phyloP scores from a whole-genome alignment of 2,113 vertebrate species.

The Grallaria varia region DNA sequence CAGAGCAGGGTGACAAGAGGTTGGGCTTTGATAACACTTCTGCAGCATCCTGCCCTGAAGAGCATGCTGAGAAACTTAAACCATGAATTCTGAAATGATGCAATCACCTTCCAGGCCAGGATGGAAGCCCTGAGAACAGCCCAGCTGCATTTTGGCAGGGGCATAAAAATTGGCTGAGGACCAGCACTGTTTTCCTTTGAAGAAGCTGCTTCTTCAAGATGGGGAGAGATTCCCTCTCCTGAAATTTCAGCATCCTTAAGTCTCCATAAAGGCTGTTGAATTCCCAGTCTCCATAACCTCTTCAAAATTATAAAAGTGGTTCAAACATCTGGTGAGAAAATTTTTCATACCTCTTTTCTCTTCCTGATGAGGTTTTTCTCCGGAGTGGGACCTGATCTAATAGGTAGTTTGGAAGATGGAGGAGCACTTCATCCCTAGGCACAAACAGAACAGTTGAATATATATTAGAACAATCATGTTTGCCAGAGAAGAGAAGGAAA shows the following conservation, averaged over 20 bases:
- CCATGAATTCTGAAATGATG: not conserved
- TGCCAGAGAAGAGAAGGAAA: conserved; percentile 9
- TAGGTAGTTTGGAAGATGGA: not conserved
- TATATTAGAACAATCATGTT: not conserved
- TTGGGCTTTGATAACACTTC: not conserved
- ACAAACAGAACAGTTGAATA: not conserved
- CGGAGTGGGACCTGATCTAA: not conserved
- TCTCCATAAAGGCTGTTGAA: not conserved
- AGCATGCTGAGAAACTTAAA: not conserved
- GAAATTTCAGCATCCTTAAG: not conserved
- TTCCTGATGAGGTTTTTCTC: not conserved
- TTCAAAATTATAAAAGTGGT: not conserved
- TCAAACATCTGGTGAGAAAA: not conserved
- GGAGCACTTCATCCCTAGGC: not conserved
- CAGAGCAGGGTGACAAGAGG: not conserved
- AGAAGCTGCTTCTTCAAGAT: not conserved
- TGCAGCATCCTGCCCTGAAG: not conserved
- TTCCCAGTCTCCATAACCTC: not conserved
- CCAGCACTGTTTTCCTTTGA: not conserved
- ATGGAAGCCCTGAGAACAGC: not conserved
- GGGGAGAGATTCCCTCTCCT: not conserved
- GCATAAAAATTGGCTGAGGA: not conserved
- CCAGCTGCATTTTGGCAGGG: not conserved
- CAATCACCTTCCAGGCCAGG: not conserved
- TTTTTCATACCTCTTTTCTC: not conserved